Base-by-base conservation (phyloP, 2,888 invertebrate species). In the Epiblema foenella region DNA sequence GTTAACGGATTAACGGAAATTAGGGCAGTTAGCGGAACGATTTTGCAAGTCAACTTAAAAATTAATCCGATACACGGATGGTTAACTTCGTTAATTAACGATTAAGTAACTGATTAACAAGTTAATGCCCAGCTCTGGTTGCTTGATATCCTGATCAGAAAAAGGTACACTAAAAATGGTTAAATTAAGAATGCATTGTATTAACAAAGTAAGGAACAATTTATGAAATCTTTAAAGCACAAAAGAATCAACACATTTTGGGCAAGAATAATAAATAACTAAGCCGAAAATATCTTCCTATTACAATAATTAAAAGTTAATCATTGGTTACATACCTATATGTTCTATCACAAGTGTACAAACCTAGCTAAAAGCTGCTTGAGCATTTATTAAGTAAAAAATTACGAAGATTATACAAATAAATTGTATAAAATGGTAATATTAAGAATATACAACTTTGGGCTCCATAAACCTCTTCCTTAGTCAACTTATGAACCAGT, bases 241-340 rank as follows among this genome's bases (percentile, higher is more conserved):
- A n/a, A 46, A 46, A 46, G 46, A 46, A 10, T 17, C 24, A 29
- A n/a, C 33, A 37, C 11, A 37, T 17, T 57, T 33, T n/a, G 37
- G 60, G 60, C 60, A 60, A 64, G 52, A 56, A 54, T 33, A 64
- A 54, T 64, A 56, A 56, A 52, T 54, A 54, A 64, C 20, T 52
- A 52, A 52, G 15, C 33, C 29, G 33, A 17, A 64, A 64, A n/a
- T 52, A 24, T 11, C 29, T 63, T 52, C 24, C 24, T 24, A 64
- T 52, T 49, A 39, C 52, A 51, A 20, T 51, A 46, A 51, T 15
- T 42, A 59, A 42, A 49, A 46, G 9, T 54, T 24, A 64, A 52
- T 64, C 54, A 39, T 64, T 64, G 64, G 64, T 64, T 64, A 64
- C 52, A 63, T 52, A n/a, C n/a, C n/a, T n/a, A n/a, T n/a, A 51